These are phyloP conservation scores for Mastomys coucha DNA, from an alignment of 2,113 vertebrate genomes.

Conservation along the genomic window DNA sequence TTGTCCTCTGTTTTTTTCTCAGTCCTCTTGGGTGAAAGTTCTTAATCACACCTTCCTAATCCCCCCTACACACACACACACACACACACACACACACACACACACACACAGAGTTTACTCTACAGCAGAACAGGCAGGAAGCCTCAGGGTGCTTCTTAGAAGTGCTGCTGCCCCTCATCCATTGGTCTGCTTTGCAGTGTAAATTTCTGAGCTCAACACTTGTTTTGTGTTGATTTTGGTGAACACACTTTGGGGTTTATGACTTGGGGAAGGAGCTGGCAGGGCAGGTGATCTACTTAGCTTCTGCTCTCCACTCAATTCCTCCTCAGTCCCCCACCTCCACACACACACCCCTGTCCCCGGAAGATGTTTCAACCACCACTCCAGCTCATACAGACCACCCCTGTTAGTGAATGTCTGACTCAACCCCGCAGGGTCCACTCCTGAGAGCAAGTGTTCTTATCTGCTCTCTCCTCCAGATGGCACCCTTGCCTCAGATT, in stretches of 20 bases:
- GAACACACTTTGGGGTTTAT: background rate
- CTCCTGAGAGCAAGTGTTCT: background rate
- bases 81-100: too few species aligned
- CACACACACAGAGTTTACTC: background rate
- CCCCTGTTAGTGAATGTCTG: background rate
- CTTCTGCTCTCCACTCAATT: background rate
- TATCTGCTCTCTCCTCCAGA: background rate
- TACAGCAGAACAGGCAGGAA: background rate
- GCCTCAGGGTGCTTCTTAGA: background rate
- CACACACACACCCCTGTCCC: too few species aligned
- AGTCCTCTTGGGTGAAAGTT: background rate
- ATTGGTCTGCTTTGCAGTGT: background rate
- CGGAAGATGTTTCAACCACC: accelerated
- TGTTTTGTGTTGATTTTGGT: background rate
- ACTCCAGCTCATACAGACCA: background rate
- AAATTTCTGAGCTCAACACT: background rate
- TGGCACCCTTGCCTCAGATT: slow-evolving; percentile 27
- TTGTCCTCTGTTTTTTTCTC: background rate
- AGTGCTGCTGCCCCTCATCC: too few species aligned
- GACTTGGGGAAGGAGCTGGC: background rate
- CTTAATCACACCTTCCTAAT: background rate
- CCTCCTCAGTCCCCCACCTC: too few species aligned
- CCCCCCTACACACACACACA: too few species aligned
- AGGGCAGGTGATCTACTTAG: background rate
- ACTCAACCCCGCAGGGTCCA: background rate